These are phyloP conservation scores for Acipenser ruthenus DNA, from an alignment of 2,797 vertebrate species.

Conservation along the genomic window DNA sequence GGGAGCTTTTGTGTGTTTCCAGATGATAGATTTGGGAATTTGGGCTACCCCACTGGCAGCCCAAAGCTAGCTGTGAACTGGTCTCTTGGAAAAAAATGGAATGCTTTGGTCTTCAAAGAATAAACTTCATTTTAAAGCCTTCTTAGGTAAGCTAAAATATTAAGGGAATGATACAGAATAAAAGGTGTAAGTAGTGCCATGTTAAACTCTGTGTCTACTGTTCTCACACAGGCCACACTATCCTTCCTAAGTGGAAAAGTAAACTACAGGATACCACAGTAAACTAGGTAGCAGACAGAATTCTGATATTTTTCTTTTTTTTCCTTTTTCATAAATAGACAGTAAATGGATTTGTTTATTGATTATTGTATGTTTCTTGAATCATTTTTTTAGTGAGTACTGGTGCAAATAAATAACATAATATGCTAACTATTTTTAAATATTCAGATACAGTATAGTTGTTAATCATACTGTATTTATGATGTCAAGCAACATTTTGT, in stretches of 20 bases:
- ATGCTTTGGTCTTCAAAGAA: slow-evolving; percentile 99
- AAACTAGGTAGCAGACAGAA: slow-evolving; percentile 46
- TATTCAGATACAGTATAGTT: too few relatives aligned
- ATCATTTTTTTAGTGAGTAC: too few relatives aligned
- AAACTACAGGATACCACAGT: slow-evolving; percentile 40
- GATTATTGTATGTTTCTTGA: too few relatives aligned
- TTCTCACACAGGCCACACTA: slow-evolving; percentile 47
- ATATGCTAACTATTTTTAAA: too few relatives aligned
- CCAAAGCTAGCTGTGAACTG: slow-evolving; percentile 97
- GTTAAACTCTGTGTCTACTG: slow-evolving; percentile 50
- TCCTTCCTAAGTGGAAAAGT: slow-evolving; percentile 27
- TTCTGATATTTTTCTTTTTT: slow-evolving; percentile 3
- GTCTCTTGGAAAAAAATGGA: slow-evolving; percentile 97
- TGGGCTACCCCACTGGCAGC: slow-evolving; percentile 95
- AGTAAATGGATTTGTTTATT: too few relatives aligned
- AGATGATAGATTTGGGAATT: slow-evolving; percentile 99
- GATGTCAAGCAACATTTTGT: too few relatives aligned
- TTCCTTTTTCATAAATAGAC: slow-evolving; percentile 16
- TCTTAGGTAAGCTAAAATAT: slow-evolving; percentile 95
- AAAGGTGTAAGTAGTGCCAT: slow-evolving; percentile 68
- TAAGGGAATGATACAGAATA: slow-evolving; percentile 74
- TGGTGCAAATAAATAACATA: too few relatives aligned
- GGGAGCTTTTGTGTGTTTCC: slow-evolving; percentile 98
- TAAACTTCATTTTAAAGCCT: slow-evolving; percentile 96
- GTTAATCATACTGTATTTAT: too few relatives aligned